Percentiles rank a stretch among this genome's conserved stretches.
These are phyloP conservation scores for Antedon mediterranea DNA, from an alignment of 53 echinoderm and acorn worm species.

Conservation along the genomic window DNA sequence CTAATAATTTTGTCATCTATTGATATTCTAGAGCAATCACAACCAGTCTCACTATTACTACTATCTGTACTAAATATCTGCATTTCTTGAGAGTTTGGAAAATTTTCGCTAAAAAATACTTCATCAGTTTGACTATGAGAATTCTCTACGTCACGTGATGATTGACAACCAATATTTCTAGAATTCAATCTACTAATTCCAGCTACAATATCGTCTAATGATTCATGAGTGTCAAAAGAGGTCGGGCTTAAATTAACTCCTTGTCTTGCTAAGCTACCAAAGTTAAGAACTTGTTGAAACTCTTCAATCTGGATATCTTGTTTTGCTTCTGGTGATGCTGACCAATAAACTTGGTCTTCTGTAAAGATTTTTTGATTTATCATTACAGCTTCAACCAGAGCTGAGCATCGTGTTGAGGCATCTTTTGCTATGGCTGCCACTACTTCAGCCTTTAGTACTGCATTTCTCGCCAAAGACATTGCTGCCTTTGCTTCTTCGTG, in stretches of 20 bases:
- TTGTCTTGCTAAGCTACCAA: neutral
- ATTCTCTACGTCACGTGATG: neutral
- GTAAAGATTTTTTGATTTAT: neutral
- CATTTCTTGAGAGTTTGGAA: neutral
- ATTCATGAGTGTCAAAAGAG: neutral
- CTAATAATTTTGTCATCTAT: neutral
- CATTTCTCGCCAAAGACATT: neutral
- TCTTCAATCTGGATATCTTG: neutral
- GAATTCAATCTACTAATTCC: neutral
- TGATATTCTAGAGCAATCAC: neutral
- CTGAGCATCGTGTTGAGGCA: neutral
- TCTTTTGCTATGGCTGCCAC: neutral
- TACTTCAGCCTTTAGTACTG: neutral
- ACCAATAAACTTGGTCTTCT: neutral
- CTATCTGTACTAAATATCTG: neutral
- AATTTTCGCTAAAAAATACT: neutral
- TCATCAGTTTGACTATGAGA: neutral
- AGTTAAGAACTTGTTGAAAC: neutral
- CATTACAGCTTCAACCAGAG: neutral
- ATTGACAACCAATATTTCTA: neutral
- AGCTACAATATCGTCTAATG: neutral
- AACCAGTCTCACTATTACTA: neutral
- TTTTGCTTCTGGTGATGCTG: neutral
- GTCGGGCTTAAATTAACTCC: neutral
- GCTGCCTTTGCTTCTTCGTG: neutral